Conservation (phyloP, 2,113 vertebrate genomes). For the Eupsittula cactorum region DNA sequence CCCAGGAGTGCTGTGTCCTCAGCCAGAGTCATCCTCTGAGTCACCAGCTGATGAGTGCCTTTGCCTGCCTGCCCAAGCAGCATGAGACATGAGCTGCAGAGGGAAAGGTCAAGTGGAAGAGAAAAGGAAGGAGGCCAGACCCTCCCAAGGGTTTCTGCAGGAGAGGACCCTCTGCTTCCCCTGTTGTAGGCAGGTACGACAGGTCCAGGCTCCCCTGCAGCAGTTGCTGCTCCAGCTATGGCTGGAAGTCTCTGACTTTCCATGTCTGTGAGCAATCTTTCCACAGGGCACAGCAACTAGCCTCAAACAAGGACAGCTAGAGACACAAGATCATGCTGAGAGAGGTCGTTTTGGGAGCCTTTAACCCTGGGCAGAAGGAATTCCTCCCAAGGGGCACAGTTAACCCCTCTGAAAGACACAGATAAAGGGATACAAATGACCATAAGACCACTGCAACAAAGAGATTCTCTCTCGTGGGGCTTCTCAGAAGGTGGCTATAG, state of each 20-base stretch:
- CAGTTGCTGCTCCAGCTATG: neutral
- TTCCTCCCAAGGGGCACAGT: neutral
- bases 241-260: neutral
- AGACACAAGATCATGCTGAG: neutral
- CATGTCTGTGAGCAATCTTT: neutral
- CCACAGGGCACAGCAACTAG: neutral
- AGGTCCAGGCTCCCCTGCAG: neutral
- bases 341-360: neutral
- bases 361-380: neutral
- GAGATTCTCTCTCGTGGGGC: neutral
- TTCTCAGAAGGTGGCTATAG: accelerated
- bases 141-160: neutral
- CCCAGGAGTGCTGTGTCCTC: neutral
- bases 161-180: neutral
- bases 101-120: neutral
- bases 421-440: neutral
- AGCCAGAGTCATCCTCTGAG: slow-evolving; percentile 10
- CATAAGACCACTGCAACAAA: neutral
- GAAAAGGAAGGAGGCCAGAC: neutral
- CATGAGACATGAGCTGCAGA: neutral
- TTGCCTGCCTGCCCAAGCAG: neutral
- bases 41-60: neutral
- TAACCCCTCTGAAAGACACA: neutral
- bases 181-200: neutral
- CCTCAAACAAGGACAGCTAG: neutral